Evolutionary conservation across 2,113 vertebrate species (phyloP).

Genomic region (Oceanodroma tethys): DNA sequence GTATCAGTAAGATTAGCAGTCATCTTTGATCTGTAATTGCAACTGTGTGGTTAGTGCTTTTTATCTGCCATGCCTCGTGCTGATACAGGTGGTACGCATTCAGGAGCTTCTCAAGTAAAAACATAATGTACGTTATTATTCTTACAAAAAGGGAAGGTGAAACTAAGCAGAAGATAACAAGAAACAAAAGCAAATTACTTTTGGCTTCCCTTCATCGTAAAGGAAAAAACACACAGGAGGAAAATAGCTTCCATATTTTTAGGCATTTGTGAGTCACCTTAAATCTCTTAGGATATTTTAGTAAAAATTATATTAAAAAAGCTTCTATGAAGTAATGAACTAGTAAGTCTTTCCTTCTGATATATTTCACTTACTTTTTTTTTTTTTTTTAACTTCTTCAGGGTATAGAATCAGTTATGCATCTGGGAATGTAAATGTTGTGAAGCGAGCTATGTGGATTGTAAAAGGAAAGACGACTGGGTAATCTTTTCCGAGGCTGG

Average conservation of each 20-base stretch:
- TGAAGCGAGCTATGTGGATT: background rate
- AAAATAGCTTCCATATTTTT: conserved; percentile 34
- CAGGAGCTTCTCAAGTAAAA: background rate
- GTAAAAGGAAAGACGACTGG: background rate
- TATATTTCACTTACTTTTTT: background rate
- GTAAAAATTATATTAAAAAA: background rate
- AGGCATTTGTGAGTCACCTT: conserved; percentile 27
- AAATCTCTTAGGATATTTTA: conserved; percentile 15
- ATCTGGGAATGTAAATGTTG: background rate
- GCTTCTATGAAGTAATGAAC: background rate
- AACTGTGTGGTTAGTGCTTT: background rate
- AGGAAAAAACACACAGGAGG: background rate
- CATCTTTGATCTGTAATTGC: background rate
- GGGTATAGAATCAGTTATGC: background rate
- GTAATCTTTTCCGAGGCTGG: background rate
- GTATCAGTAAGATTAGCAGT: background rate
- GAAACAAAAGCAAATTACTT: conserved; percentile 28
- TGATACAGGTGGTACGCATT: background rate
- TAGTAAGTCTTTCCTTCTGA: background rate
- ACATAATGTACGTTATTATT: background rate
- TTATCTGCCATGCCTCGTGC: background rate
- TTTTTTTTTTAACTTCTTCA: background rate
- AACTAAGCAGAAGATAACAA: background rate
- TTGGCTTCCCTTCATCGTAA: background rate
- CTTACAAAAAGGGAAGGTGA: background rate